Conservation (phyloP, 37 sponge, comb jelly and placozoan species). For the Petrosia ficiformis region DNA sequence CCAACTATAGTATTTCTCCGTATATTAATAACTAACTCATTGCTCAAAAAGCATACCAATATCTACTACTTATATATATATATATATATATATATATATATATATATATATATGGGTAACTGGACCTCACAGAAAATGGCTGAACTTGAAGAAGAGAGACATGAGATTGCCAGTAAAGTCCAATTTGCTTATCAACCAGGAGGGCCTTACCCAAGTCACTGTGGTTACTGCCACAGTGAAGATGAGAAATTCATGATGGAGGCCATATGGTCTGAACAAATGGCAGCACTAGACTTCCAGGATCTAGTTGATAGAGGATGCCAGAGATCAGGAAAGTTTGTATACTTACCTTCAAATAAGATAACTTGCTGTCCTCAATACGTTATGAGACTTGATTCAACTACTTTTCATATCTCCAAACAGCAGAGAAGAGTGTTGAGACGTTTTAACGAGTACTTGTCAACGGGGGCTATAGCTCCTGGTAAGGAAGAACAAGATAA, state of each 20-base stretch:
- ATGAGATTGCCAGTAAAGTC: slow-evolving; percentile 26
- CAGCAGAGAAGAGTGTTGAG: slow-evolving; percentile 48
- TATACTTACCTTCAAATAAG: slow-evolving; percentile 58
- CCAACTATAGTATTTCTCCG: too few relatives aligned
- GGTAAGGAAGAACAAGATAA: neutral
- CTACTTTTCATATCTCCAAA: slow-evolving; percentile 49
- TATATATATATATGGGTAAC: too few relatives aligned
- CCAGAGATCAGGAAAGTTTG: slow-evolving; percentile 68
- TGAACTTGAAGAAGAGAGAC: neutral
- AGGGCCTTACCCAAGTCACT: slow-evolving; percentile 40
- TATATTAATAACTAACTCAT: too few relatives aligned
- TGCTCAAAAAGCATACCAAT: too few relatives aligned
- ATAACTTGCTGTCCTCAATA: slow-evolving; percentile 72
- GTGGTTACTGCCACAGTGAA: slow-evolving; percentile 64
- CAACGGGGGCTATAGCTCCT: slow-evolving; percentile 15
- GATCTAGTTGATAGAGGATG: slow-evolving; percentile 67
- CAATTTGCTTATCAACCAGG: slow-evolving; percentile 45
- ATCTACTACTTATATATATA: too few relatives aligned
- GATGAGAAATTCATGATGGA: slow-evolving; percentile 32
- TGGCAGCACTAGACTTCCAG: slow-evolving; percentile 51
- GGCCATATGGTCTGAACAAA: slow-evolving; percentile 33
- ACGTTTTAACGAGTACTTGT: slow-evolving; percentile 39
- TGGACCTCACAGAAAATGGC: neutral
- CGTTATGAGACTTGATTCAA: slow-evolving; percentile 47
- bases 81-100: too few relatives aligned